Base-by-base conservation (phyloP, 1,140 invertebrate species). In the Rhyacophila brunnea region DNA sequence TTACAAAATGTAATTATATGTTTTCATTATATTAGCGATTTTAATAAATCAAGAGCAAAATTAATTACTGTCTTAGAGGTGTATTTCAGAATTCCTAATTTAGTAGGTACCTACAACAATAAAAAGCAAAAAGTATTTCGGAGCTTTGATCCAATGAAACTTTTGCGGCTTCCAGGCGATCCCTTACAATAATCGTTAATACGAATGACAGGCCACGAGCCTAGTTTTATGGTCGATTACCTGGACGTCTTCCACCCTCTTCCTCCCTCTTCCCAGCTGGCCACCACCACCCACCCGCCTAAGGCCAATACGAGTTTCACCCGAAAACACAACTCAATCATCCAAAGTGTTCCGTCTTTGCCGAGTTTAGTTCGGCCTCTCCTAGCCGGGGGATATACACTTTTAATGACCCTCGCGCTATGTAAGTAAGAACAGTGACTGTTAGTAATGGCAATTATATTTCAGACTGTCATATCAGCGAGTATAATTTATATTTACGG, bases 251-350 rank as follows among this genome's bases (percentile, higher is more conserved):
- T 15, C 54, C 18, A 19, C 14, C 13, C n/a, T 23, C 36, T 43
- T 15, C 54, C 18, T 38, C 14, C 13, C n/a, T 23, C 32, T 34
- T 42, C 23, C 3, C 18, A 15, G 9, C 17, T 14, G 19, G 6
- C 51, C 23, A 42, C 17, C 19, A 52, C 18, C 14, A n/a, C 11
- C n/a, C 23, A 19, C 14, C 44, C 19, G 17, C 42, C 23, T 14
- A 10, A 14, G 42, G 42, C 48, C 54, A 57, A 53, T 62, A 47
- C 54, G 54, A 52, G 55, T 50, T 63, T 63, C 49, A 63, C 61
- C 56, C 56, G 45, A 55, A 59, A 63, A 63, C 62, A 64, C 62
- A 64, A 64, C 62, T 64, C 62, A 64, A 64, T 64, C 62, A 64
- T 56, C 56, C 62, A 64, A 64, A 64, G 62, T 64, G 62, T 64